These are phyloP conservation scores for Philhelius pedissequus DNA, from an alignment of 2,888 invertebrate species.

Conservation along the genomic window DNA sequence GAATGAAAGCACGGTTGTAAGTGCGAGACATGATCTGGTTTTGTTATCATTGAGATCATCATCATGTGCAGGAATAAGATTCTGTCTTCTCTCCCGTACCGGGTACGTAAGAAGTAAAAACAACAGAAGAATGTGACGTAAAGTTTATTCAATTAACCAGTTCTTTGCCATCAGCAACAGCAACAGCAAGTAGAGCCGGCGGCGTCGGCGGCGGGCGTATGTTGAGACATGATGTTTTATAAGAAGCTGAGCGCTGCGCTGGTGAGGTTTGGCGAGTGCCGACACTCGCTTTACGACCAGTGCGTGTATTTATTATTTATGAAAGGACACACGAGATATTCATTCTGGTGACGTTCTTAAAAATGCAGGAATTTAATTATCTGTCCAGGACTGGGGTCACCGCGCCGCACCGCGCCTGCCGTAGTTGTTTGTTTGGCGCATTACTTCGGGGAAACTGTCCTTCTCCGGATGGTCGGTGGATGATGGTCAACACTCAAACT, in stretches of 20 bases:
- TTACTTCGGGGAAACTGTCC: constrained; percentile 57
- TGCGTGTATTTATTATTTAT: constrained; percentile 63
- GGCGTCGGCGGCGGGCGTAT: constrained; percentile 49
- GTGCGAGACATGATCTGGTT: constrained; percentile 68
- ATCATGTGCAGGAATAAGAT: constrained; percentile 43
- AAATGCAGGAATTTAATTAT: constrained; percentile 69
- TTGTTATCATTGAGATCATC: constrained; percentile 67
- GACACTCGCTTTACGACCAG: constrained; percentile 59
- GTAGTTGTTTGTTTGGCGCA: constrained; percentile 55
- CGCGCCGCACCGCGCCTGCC: no score
- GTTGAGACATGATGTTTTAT: constrained; percentile 1
- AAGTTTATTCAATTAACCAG: constrained; percentile 69
- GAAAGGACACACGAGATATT: constrained; percentile 67
- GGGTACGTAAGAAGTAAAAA: neutral
- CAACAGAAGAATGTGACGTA: constrained; percentile 60
- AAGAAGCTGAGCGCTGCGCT: constrained; percentile 22
- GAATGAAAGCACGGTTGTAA: constrained; percentile 61
- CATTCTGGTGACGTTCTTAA: constrained; percentile 64
- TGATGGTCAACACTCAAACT: constrained; percentile 10
- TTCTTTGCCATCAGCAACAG: neutral
- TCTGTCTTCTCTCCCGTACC: neutral
- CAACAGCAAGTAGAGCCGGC: no score
- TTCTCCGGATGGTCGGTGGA: neutral
- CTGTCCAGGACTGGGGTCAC: constrained; percentile 45
- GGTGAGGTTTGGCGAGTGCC: constrained; percentile 68